Evolutionary conservation across 1,140 invertebrate genomes (phyloP).

Genomic region (Saccostrea glomerata): DNA sequence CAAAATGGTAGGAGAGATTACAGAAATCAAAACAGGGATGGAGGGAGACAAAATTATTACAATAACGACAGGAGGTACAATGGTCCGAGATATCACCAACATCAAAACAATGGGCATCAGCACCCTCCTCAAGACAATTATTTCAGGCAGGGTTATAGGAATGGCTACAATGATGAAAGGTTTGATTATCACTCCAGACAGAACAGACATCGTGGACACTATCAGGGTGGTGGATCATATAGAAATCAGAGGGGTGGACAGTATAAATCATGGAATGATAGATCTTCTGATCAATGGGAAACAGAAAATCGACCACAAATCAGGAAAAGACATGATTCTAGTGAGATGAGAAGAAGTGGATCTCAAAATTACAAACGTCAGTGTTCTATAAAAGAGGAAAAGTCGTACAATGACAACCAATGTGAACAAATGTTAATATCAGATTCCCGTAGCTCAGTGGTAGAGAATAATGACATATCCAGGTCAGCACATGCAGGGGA

Average conservation of each 20-base stretch:
- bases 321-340: neutral
- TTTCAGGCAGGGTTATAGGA: constrained; percentile 3
- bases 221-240: neutral
- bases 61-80: neutral
- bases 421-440: neutral
- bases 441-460: neutral
- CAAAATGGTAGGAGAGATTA: neutral
- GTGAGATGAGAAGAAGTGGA: neutral
- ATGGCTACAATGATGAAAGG: constrained; percentile 22
- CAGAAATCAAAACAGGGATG: neutral
- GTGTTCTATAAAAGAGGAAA: neutral
- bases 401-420: neutral
- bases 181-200: neutral
- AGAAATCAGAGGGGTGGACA: neutral
- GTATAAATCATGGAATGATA: neutral
- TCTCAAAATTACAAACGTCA: constrained; percentile 3
- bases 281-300: neutral
- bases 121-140: neutral
- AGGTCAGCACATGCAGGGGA: neutral
- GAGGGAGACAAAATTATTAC: neutral
- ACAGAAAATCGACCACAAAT: neutral
- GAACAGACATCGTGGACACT: neutral
- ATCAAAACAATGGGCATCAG: neutral
- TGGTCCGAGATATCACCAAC: neutral
- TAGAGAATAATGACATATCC: neutral